Evolutionary conservation across 1,140 invertebrate species (phyloP), one percentile per base, ranked within the genome.

Genomic region (Plutomurus gul): DNA sequence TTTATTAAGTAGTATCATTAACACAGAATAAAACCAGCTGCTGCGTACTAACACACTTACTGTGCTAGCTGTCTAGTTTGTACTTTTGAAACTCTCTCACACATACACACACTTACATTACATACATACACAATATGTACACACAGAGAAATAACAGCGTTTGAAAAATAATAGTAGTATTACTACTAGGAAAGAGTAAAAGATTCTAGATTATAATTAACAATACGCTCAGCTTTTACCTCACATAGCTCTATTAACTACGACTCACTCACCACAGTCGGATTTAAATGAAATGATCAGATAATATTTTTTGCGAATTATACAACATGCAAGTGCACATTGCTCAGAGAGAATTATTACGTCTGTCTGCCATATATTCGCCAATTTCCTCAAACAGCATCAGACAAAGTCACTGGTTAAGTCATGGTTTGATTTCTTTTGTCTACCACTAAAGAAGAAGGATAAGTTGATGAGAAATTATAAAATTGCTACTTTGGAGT

Each of bases 281-380:
- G 56, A 65, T 65, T 65, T 65, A 65, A 65, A 65, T 65, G 56
- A 65, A 65, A 65, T 65, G 18, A 65, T 65, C 56, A 65, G 56
- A 65, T 60, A 60, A 33, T 30, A 60, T 27, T 65, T 65, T 65
- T 65, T 43, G 1, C n/a, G n/a, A 43, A 43, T 43, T 43, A n/a
- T n/a, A n/a, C n/a, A 43, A 43, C 39, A 13, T 8, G 4, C 27
- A n/a, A 36, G 16, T 2, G 30, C 30, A 33, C 22, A 60, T 60
- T 30, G n/a, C n/a, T n/a, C n/a, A n/a, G n/a, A 30, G 56, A n/a
- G 30, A 33, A 1, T 33, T 65, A 65, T 60, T 60, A 60, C 51
- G 25, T 33, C 13, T 25, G 56, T 30, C 27, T 65, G 36, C 36
- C 36, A 30, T 65, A 33, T 22, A 22, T 51, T 51, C 20, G 47